A percentile compares a stretch with the other conserved stretches of the same genome.
Evolutionary conservation across 1,140 invertebrate species (phyloP).

Genomic region (Littorina saxatilis): DNA sequence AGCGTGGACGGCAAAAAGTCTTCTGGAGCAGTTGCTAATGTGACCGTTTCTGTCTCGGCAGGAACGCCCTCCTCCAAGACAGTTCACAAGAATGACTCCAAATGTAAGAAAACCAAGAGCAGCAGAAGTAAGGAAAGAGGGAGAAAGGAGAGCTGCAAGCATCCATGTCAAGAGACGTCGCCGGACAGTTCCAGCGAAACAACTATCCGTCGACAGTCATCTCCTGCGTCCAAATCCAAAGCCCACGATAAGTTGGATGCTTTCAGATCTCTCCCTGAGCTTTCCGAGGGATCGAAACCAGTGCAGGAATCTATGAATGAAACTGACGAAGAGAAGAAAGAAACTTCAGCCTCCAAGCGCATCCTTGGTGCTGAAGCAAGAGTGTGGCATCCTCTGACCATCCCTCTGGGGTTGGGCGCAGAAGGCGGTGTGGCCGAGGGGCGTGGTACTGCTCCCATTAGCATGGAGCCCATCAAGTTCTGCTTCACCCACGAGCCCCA

Average conservation of each 20-base stretch:
- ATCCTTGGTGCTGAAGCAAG: too few relatives aligned
- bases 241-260: too few relatives aligned
- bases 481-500: background rate
- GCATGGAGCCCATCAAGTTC: background rate
- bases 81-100: background rate
- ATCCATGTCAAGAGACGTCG: background rate
- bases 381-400: conserved; percentile 2
- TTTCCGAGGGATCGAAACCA: too few relatives aligned
- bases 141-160: background rate
- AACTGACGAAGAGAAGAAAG: too few relatives aligned
- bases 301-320: too few relatives aligned
- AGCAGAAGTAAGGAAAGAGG: background rate
- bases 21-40: background rate
- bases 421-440: background rate
- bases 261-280: too few relatives aligned
- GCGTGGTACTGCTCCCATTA: too few relatives aligned
- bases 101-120: background rate
- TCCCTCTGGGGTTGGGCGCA: background rate
- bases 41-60: background rate
- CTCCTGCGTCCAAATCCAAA: background rate
- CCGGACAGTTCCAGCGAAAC: background rate
- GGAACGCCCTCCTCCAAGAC: background rate
- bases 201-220: background rate
- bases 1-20: background rate
- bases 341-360: too few relatives aligned